Percentiles rank a stretch among this genome's conserved stretches.
Conservation (phyloP, 2,888 invertebrate genomes). For the Archips xylosteana region DNA sequence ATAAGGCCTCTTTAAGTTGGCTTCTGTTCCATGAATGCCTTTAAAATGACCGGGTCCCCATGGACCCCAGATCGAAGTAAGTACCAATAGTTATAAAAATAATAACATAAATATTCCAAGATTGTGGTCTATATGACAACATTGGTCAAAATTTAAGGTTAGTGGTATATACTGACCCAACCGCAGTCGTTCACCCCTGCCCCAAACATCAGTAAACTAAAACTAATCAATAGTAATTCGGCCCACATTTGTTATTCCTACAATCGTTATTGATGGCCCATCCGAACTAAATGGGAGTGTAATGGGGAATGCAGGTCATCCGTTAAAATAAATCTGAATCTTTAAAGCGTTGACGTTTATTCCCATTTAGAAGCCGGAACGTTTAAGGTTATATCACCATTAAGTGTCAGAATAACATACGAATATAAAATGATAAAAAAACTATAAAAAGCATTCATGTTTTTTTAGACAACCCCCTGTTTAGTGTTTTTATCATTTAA, state of each 20-base stretch:
- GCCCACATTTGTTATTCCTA: slow-evolving; percentile 6
- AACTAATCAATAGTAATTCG: slow-evolving; percentile 29
- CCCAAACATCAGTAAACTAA: slow-evolving; percentile 8
- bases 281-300: neutral
- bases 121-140: neutral
- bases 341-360: neutral
- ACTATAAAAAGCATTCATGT: no score
- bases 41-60: no score
- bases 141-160: no score
- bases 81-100: no score
- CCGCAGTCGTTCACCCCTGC: slow-evolving; percentile 21
- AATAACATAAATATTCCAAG: no score
- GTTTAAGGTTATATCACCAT: no score
- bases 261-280: slow-evolving; percentile 21
- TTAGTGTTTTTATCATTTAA: neutral
- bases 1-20: no score
- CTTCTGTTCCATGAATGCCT: no score
- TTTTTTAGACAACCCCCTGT: no score
- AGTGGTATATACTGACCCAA: neutral
- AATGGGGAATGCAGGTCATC: neutral
- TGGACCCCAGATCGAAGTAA: no score
- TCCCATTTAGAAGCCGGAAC: neutral
- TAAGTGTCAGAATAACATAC: no score
- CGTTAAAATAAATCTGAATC: slow-evolving; percentile 9
- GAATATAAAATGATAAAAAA: no score